phyloP scores from a whole-genome alignment of 2,888 invertebrate species.

The Lordiphosa fenestrarum region DNA sequence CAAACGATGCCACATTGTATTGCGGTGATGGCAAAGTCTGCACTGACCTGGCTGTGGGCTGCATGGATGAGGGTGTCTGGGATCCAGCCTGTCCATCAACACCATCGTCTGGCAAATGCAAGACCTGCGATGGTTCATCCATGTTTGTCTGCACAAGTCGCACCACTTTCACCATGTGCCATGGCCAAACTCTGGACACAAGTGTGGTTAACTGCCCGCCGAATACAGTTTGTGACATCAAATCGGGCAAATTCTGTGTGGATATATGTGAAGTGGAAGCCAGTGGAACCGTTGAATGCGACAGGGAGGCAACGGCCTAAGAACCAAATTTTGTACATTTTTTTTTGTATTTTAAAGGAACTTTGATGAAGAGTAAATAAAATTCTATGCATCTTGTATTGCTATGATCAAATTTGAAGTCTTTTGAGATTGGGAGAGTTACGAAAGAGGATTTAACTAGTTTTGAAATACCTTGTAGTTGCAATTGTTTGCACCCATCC shows the following conservation, averaged over 20 bases:
- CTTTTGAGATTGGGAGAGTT: too few species aligned
- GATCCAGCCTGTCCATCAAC: constrained; percentile 30
- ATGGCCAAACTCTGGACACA: constrained; percentile 18
- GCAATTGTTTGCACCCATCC: too few species aligned
- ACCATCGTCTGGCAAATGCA: constrained; percentile 31
- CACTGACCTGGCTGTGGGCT: constrained; percentile 23
- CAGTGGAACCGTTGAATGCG: constrained; percentile 47
- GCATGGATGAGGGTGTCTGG: constrained; percentile 3
- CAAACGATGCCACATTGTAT: background rate
- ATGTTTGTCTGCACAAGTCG: constrained; percentile 68
- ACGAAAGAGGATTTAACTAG: too few species aligned
- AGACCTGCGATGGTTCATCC: constrained; percentile 37
- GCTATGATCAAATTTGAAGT: too few species aligned
- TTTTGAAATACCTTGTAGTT: too few species aligned
- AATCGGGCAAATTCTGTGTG: constrained; percentile 56
- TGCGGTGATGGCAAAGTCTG: constrained; percentile 56
- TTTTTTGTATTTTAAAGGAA: background rate
- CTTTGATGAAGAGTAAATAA: background rate
- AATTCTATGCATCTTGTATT: background rate
- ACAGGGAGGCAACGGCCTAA: constrained; percentile 15
- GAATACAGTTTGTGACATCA: constrained; percentile 47
- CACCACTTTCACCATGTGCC: constrained; percentile 58
- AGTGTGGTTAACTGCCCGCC: constrained; percentile 44
- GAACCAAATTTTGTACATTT: background rate
- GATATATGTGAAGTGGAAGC: constrained; percentile 37